Conservation (phyloP, 2,797 vertebrate genomes). For the Nyctibius grandis region DNA sequence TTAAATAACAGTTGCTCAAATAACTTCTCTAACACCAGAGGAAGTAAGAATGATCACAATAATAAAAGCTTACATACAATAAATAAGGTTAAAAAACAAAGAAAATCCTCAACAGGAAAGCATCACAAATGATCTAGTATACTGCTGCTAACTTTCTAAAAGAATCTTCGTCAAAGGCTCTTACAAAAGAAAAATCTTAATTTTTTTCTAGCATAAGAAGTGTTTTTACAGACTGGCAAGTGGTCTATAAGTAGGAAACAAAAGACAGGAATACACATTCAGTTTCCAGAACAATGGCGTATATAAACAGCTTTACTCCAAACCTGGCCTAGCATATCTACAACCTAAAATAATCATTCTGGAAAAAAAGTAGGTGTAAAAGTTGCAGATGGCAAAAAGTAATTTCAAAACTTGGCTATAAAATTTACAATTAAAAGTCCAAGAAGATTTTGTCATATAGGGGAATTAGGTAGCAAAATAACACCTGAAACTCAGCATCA, state of each 20-base stretch:
- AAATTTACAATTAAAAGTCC: background rate
- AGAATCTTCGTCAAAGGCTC: background rate
- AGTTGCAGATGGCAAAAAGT: background rate
- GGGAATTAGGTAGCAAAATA: background rate
- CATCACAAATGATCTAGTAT: background rate
- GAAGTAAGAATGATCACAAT: background rate
- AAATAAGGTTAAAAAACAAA: background rate
- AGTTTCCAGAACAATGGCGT: background rate
- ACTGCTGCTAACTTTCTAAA: background rate
- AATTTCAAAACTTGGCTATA: background rate
- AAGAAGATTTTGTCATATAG: background rate
- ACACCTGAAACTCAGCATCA: background rate
- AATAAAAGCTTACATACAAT: background rate
- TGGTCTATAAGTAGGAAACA: background rate
- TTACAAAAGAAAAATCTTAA: background rate
- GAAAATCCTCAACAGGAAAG: background rate
- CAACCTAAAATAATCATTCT: background rate
- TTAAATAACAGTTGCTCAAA: background rate
- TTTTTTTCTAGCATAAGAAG: background rate
- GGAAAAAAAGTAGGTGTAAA: fast-evolving
- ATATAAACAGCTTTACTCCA: background rate
- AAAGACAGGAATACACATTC: background rate
- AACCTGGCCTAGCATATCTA: background rate
- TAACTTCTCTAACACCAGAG: background rate
- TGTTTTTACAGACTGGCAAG: background rate